Evolutionary conservation across 2,113 vertebrate species (phyloP), one percentile per base, ranked within the genome.

Genomic region (Gobio gobio): DNA sequence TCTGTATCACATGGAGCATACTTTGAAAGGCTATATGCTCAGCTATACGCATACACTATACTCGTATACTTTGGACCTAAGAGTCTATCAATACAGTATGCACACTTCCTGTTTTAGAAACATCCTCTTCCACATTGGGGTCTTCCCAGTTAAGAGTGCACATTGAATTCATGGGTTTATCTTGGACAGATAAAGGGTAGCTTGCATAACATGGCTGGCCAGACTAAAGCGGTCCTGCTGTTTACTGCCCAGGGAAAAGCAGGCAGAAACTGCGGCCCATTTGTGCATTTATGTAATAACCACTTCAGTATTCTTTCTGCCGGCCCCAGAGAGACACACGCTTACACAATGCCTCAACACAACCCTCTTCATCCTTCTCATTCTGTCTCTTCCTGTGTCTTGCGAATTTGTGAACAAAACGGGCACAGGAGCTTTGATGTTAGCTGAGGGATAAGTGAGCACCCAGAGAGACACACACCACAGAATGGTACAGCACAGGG

Each of bases 251-350:
- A 84, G 73, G 49, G 78, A 70, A 33, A 51, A 68, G 63, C 58
- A 66, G 78, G 75, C 63, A 88, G 63, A 40, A 74, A 66, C 64
- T 43, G 74, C 64, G 47, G 56, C 64, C 66, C 68, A 61, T 83
- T 88, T 79, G 77, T 51, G 33, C 45, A 58, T 83, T 83, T 83
- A 83, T 79, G 68, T 87, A 70, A 74, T 54, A 26, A 56, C 45
- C 64, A 83, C 43, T 73, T 73, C 51, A 63, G 64, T 82, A 76
- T 59, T 75, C 56, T 33, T 66, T 61, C 70, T 77, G 70, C 47
- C 12, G 51, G n/a, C 49, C 77, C 68, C 66, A 82, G 68, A 59
- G 43, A 79, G 29, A 47, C 66, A 81, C 78, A 73, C 49, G 56
- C 58, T 84, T 78, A 61, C 54, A 85, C 66, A 83, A 83, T 85